Base-by-base conservation (phyloP, 2,888 invertebrate species). In the Andrena haemorrhoa region DNA sequence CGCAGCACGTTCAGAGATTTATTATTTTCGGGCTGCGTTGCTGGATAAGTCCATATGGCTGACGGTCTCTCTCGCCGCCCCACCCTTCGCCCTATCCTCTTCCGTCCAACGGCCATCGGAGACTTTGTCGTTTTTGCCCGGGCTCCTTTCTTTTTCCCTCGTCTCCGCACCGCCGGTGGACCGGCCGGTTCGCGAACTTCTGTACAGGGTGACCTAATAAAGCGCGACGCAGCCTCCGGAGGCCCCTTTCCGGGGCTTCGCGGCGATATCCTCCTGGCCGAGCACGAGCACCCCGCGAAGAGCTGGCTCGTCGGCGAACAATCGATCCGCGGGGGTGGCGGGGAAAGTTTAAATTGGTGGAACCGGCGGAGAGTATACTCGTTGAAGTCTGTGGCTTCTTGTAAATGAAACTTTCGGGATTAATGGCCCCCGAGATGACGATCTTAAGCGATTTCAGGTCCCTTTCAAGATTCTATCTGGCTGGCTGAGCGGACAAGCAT, bases 21-120 rank as follows among this genome's bases (percentile, higher is more conserved):
- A 94, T 94, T 94, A 94, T 94, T 94, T 94, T 93, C 92, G 93
- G 92, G 89, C 93, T 92, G 90, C 92, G 89, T 90, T 90, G 90
- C 89, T 83, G 89, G 89, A 92, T 90, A 91, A 92, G 91, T 91
- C 90, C 89, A 89, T 90, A 90, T 88, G 91, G 90, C 88, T 88
- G 89, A 90, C 89, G 91, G 69, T 80, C 64, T 58, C 66, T 58
- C 58, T 63, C 89, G 88, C 81, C 74, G 69, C 76, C 84, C 74
- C 68, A 71, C 49, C 75, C 66, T 66, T 66, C 75, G 90, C 89
- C 89, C 84, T 82, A 70, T 83, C 83, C 75, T 66, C 80, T 69
- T 74, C 60, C 49, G 49, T 61, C 49, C 66, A 71, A 66, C 72
- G 61, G 75, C 80, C 75, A 60, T 33, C 53, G 53, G 56, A 20